Evolutionary conservation across 2,888 invertebrate species (phyloP).

Genomic region (Stegophylla sp.): DNA sequence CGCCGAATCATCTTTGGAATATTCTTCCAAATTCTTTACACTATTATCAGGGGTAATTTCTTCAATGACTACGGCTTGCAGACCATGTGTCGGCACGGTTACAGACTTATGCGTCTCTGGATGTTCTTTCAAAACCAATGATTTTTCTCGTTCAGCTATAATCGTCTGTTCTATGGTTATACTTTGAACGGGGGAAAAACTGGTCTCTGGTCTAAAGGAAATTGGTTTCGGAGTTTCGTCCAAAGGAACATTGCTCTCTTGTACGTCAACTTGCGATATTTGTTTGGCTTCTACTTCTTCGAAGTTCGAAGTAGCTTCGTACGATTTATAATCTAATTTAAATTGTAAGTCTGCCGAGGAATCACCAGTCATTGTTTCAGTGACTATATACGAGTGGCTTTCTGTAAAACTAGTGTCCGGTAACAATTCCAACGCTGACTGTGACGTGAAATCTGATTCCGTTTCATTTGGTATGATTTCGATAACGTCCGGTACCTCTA

Average conservation of each 20-base stretch:
- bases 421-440: constrained; percentile 2
- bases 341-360: constrained; percentile 68
- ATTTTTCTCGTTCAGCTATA: constrained; percentile 64
- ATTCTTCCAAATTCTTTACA: constrained; percentile 65
- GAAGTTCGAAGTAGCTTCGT: constrained; percentile 68
- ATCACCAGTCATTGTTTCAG: constrained; percentile 71
- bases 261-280: constrained; percentile 70
- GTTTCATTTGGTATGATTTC: constrained; percentile 74
- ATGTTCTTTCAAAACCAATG: background rate
- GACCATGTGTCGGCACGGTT: constrained; percentile 66
- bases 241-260: constrained; percentile 68
- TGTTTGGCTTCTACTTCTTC: constrained; percentile 73
- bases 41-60: constrained; percentile 66
- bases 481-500: constrained; percentile 70
- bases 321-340: constrained; percentile 68
- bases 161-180: constrained; percentile 63
- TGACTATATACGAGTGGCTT: constrained; percentile 71
- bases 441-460: constrained; percentile 69
- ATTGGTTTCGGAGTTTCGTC: constrained; percentile 66
- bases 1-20: constrained; percentile 61
- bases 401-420: constrained; percentile 62
- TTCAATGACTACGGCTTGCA: constrained; percentile 68
- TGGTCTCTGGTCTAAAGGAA: constrained; percentile 64
- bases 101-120: constrained; percentile 18
- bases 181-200: constrained; percentile 65